Conservation (phyloP, 2,888 invertebrate species). For the Netelia virgata region DNA sequence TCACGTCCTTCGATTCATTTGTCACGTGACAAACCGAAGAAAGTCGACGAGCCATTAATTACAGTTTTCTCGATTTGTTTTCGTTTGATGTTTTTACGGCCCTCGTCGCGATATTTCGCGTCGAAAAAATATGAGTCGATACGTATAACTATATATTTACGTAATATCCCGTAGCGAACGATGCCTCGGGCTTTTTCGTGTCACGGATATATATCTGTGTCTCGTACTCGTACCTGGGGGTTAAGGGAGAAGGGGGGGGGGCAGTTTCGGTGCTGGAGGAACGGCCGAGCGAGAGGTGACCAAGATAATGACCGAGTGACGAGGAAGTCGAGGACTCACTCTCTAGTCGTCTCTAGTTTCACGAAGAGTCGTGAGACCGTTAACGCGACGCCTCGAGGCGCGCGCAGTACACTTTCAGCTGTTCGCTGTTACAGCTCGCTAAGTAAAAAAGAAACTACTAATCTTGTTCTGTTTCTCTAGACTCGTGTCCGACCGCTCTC, state of each 20-base stretch:
- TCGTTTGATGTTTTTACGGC: background rate
- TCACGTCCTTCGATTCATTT: constrained; percentile 1
- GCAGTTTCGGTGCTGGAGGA: constrained; percentile 22
- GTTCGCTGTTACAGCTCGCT: background rate
- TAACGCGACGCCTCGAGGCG: background rate
- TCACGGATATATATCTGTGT: constrained; percentile 24
- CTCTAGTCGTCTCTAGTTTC: background rate
- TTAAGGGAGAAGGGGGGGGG: background rate
- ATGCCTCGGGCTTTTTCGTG: constrained; percentile 35
- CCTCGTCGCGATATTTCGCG: background rate
- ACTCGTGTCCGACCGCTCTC: background rate
- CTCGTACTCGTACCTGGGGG: background rate
- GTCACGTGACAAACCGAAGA: constrained; percentile 5
- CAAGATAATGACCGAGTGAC: constrained; percentile 47
- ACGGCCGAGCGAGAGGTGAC: constrained; percentile 36
- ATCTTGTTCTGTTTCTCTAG: background rate
- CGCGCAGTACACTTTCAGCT: constrained; percentile 15
- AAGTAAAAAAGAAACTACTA: background rate
- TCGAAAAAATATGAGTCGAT: background rate
- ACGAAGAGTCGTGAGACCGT: background rate
- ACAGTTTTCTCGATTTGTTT: constrained; percentile 1
- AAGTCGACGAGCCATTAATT: constrained; percentile 16
- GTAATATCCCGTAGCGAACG: constrained; percentile 11
- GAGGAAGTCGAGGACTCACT: constrained; percentile 26
- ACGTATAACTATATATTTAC: constrained; percentile 8